phyloP scores from a whole-genome alignment of 2,888 invertebrate genomes.

The Campoplex nolae region DNA sequence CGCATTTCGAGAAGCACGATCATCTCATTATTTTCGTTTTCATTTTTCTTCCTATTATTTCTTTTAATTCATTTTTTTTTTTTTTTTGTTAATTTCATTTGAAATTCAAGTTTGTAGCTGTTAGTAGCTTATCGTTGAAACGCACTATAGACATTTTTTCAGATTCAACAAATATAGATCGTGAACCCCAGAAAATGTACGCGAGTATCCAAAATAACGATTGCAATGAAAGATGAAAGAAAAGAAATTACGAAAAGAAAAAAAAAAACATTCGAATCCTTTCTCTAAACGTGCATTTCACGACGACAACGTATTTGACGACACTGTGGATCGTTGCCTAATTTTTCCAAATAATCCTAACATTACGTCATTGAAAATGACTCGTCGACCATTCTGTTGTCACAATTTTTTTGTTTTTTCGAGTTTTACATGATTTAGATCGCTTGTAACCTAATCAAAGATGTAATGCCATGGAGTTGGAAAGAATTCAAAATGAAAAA shows the following conservation, averaged over 20 bases:
- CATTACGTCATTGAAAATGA: not conserved
- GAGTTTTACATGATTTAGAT: too few relatives aligned
- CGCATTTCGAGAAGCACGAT: conserved; percentile 11
- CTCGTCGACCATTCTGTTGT: not conserved
- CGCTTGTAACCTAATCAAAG: too few relatives aligned
- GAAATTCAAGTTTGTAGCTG: conserved; percentile 23
- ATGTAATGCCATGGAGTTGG: too few relatives aligned
- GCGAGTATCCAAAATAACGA: conserved; percentile 27
- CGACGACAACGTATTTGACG: conserved; percentile 35
- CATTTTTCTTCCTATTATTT: conserved; percentile 7
- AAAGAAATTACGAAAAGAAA: not conserved
- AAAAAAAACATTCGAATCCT: not conserved
- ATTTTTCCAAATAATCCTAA: not conserved
- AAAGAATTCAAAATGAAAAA: too few relatives aligned
- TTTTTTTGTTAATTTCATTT: not conserved
- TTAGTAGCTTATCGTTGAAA: conserved; percentile 55
- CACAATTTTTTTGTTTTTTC: not conserved
- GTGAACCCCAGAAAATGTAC: conserved; percentile 20
- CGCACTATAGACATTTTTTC: conserved; percentile 65
- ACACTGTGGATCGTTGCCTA: not conserved
- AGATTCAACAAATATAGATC: conserved; percentile 55
- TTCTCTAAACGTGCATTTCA: conserved; percentile 40
- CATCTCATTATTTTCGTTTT: conserved; percentile 7
- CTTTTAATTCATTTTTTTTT: not conserved
- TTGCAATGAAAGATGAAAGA: not conserved